A percentile compares a stretch with the other conserved stretches of the same genome.
Evolutionary conservation across 2,888 invertebrate genomes (phyloP).

Genomic region (Meteorus colon): DNA sequence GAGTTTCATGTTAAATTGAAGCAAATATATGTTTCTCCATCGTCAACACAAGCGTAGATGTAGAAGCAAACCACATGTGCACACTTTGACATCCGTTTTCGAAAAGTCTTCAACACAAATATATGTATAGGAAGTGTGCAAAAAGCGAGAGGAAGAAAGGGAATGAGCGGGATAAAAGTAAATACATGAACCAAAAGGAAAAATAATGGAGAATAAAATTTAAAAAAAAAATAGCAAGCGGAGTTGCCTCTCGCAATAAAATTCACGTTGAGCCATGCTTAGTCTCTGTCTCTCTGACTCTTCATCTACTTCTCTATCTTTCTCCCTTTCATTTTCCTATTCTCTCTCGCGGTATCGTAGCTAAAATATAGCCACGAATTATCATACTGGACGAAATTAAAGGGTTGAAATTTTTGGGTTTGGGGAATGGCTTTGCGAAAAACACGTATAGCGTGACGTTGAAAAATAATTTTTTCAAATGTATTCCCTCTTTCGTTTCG

Average conservation of each 20-base stretch:
- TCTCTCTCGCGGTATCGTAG: conserved; percentile 53
- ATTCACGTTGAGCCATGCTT: conserved; percentile 65
- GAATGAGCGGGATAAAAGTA: not conserved
- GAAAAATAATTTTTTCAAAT: conserved; percentile 67
- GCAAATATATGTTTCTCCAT: not conserved
- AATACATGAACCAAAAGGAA: not conserved
- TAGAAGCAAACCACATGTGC: not conserved
- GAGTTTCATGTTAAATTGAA: not conserved
- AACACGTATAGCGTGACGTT: conserved; percentile 46
- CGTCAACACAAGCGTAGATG: not conserved
- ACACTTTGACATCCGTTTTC: conserved; percentile 1
- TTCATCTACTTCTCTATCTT: not conserved
- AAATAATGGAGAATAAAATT: conserved; percentile 36
- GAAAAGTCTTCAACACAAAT: conserved; percentile 17
- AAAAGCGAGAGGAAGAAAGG: not conserved
- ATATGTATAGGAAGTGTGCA: not conserved
- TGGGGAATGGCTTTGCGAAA: conserved; percentile 35
- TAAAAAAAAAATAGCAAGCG: conserved; percentile 45
- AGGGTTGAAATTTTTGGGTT: conserved; percentile 66
- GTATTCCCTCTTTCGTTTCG: conserved; percentile 52
- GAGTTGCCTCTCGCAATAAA: conserved; percentile 57
- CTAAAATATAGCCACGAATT: conserved; percentile 71
- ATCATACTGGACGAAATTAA: conserved; percentile 71
- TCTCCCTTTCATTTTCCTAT: not conserved
- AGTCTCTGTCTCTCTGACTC: conserved; percentile 44